Base-by-base conservation (phyloP, 2,888 invertebrate species). In the Beris chalybata region DNA sequence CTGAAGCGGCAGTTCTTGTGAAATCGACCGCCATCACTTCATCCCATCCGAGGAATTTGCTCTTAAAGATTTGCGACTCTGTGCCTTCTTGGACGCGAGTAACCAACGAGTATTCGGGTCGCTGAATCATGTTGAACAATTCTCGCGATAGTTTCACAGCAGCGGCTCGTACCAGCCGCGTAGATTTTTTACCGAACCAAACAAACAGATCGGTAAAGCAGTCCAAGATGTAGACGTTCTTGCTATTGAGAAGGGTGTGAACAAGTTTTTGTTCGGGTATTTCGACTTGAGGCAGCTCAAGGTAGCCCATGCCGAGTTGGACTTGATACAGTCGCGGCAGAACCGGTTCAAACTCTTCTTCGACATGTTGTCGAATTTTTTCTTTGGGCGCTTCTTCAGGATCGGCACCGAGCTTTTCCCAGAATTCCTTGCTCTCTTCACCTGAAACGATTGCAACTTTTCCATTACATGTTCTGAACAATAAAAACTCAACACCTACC, bases 1-100 rank as follows among this genome's bases (percentile, higher is more conserved):
- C 97, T 0, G 97, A 97, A 78, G 96, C 97, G 0, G 97, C 97
- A 0, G 98, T 98, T 71, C 98, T 87, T 0, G 99, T 99, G 81
- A 96, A 99, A 83, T 99, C 99, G 6, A 98, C 98, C 0, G 96
- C 97, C 74, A 99, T 95, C 15, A 99, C 96, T 81, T 99, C 98
- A 78, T 99, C 97, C 99, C 99, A 99, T 7, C 95, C 97, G 55
- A 87, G 82, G 82, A 99, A 99, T 82, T 98, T 97, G 1, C 93
- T 92, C 81, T 98, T 97, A 82, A 99, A 99, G 71, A 97, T 89
- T 86, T 92, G 93, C 9, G 91, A 88, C 78, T 94, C 94, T 2
- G 92, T 93, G 66, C 94, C 97, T 82, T 98, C 96, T 74, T 96
- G 90, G 22, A 96, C 88, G 58, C 96, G 83, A 0, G 93, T 93